A percentile compares a stretch with the other conserved stretches of the same genome.
These are phyloP conservation scores for Phocides pigmalion DNA, from an alignment of 1,140 invertebrate species.

Conservation along the genomic window DNA sequence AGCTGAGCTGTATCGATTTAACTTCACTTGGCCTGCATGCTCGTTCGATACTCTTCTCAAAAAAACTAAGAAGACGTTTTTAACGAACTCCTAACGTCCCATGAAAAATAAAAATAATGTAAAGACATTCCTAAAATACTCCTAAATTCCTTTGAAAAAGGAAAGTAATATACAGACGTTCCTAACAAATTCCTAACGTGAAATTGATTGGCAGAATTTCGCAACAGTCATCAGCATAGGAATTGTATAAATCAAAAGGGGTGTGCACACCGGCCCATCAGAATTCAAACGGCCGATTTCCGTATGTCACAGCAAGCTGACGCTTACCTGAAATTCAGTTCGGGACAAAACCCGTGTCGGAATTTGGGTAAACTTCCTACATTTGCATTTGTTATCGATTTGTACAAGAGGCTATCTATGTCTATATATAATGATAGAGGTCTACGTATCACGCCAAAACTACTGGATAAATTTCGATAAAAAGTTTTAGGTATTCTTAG, in stretches of 20 bases:
- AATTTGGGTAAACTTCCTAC: slow-evolving; percentile 2
- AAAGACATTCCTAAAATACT: neutral
- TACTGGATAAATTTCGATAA: too few species aligned
- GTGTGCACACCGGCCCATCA: slow-evolving; percentile 24
- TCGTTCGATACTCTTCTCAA: too few species aligned
- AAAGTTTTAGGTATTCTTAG: too few species aligned
- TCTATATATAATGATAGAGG: too few species aligned
- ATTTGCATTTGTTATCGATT: slow-evolving; percentile 27
- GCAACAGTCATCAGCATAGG: slow-evolving; percentile 36
- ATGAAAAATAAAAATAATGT: too few species aligned
- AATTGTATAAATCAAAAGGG: slow-evolving; percentile 48
- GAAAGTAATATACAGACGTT: too few species aligned
- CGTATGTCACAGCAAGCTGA: slow-evolving; percentile 33
- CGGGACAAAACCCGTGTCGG: slow-evolving; percentile 11
- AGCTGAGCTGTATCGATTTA: too few species aligned
- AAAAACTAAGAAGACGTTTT: too few species aligned
- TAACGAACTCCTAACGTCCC: too few species aligned
- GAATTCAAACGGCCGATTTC: slow-evolving; percentile 32
- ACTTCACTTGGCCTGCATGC: too few species aligned
- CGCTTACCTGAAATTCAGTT: slow-evolving; percentile 23
- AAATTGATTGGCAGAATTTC: slow-evolving; percentile 16
- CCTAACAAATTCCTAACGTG: neutral
- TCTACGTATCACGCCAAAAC: too few species aligned
- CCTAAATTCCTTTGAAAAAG: neutral
- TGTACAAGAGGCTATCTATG: too few species aligned